These are phyloP conservation scores for Etheostoma nigrum DNA, from an alignment of 2,797 vertebrate species.

Conservation along the genomic window DNA sequence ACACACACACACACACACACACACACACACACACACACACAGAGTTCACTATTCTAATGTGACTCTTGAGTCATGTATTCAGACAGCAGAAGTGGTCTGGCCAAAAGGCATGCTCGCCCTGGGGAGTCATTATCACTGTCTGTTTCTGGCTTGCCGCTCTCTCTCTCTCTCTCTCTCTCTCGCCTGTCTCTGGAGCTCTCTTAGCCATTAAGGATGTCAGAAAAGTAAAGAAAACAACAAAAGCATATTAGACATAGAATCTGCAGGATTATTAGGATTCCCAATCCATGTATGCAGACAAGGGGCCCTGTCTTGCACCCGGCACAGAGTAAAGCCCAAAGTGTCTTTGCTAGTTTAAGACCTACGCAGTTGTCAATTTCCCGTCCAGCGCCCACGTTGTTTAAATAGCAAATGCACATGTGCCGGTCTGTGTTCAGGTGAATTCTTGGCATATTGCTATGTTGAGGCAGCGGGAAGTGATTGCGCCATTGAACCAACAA, in stretches of 20 bases:
- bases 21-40: constrained; percentile 25
- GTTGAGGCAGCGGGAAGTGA: too few species aligned
- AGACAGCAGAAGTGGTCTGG: constrained; percentile 74
- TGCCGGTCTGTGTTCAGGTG: too few species aligned
- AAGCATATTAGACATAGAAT: not conserved
- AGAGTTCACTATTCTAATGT: constrained; percentile 51
- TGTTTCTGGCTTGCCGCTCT: constrained; percentile 41
- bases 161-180: constrained; percentile 12
- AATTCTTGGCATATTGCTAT: too few species aligned
- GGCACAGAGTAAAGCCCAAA: too few species aligned
- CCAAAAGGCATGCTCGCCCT: constrained; percentile 66
- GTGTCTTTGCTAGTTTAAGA: too few species aligned
- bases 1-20: constrained; percentile 15
- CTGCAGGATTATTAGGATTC: too few species aligned
- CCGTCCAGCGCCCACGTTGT: too few species aligned
- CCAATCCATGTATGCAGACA: not conserved
- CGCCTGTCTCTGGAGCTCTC: not conserved
- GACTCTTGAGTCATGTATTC: constrained; percentile 73
- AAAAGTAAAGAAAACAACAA: not conserved
- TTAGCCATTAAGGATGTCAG: not conserved
- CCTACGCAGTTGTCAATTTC: too few species aligned
- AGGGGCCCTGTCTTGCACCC: too few species aligned
- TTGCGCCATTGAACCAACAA: too few species aligned
- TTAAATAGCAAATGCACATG: too few species aligned
- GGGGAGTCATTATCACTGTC: constrained; percentile 67